Evolutionary conservation across 2,797 vertebrate genomes (phyloP).

Genomic region (Mareca strepera): DNA sequence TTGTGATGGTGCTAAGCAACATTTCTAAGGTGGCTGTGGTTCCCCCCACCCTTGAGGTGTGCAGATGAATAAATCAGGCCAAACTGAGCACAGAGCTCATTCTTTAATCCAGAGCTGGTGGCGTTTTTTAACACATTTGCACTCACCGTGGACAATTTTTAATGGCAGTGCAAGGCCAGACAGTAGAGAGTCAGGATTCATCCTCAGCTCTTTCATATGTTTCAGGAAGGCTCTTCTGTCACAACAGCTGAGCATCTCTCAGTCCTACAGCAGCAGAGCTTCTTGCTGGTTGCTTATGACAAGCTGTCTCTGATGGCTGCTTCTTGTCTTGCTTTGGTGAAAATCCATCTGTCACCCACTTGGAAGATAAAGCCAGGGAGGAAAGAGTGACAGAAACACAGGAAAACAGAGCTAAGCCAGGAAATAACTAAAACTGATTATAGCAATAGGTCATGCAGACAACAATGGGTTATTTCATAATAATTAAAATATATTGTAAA

Average conservation of each 20-base stretch:
- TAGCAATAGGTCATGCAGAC: background rate
- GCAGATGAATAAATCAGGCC: background rate
- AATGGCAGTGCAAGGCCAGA: background rate
- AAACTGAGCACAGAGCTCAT: background rate
- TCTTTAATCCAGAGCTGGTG: background rate
- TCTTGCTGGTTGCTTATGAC: constrained; percentile 36
- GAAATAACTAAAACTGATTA: background rate
- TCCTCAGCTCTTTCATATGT: background rate
- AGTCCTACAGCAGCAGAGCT: background rate
- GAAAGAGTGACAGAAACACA: background rate
- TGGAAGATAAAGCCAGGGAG: background rate
- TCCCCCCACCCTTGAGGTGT: background rate
- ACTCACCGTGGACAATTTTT: background rate
- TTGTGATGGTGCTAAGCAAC: background rate
- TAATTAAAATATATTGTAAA: background rate
- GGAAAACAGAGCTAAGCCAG: background rate
- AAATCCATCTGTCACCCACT: constrained; percentile 35
- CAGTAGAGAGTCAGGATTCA: background rate
- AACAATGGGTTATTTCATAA: background rate
- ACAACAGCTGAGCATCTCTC: background rate
- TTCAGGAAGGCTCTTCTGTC: background rate
- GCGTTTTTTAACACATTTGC: background rate
- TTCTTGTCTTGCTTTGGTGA: constrained; percentile 44
- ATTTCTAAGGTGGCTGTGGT: background rate
- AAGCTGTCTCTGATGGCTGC: constrained; percentile 33